phyloP scores from a whole-genome alignment of 30 jellyfish, hydroid and myxozoan species.

The Chrysaora quinquecirrha region DNA sequence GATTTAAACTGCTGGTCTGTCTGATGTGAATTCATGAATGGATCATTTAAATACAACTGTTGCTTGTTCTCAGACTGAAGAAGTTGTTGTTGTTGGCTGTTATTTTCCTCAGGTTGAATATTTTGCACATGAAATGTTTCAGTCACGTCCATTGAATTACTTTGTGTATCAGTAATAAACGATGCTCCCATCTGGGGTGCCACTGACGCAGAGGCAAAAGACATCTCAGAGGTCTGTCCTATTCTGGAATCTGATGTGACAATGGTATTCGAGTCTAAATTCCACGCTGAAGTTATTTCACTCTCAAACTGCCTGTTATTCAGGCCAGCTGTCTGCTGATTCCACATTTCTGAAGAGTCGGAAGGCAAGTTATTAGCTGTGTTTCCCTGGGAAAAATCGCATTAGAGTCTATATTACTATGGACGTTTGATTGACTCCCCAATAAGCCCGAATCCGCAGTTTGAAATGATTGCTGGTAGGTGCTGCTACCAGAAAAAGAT shows the following conservation, averaged over 20 bases:
- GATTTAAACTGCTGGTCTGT: no score
- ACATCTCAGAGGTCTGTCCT: neutral
- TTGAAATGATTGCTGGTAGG: neutral
- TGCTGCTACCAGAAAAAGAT: neutral
- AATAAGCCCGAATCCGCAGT: neutral
- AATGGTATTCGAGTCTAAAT: neutral
- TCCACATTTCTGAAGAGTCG: no score
- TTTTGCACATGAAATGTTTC: neutral
- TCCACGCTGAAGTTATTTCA: neutral
- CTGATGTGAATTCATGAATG: no score
- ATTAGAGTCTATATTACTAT: neutral
- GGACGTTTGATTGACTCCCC: neutral
- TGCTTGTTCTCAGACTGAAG: neutral
- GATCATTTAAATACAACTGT: no score
- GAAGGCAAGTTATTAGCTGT: no score
- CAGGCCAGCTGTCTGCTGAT: neutral
- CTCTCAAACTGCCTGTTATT: neutral
- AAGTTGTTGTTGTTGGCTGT: neutral
- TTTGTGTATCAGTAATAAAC: neutral
- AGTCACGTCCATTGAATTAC: conserved; percentile 1
- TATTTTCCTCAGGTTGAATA: neutral
- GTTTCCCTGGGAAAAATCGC: no score
- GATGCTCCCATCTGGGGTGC: neutral
- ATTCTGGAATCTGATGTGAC: neutral
- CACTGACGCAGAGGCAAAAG: neutral